Base-by-base conservation (phyloP, 2,888 invertebrate species). In the Ennomos quercinarius region DNA sequence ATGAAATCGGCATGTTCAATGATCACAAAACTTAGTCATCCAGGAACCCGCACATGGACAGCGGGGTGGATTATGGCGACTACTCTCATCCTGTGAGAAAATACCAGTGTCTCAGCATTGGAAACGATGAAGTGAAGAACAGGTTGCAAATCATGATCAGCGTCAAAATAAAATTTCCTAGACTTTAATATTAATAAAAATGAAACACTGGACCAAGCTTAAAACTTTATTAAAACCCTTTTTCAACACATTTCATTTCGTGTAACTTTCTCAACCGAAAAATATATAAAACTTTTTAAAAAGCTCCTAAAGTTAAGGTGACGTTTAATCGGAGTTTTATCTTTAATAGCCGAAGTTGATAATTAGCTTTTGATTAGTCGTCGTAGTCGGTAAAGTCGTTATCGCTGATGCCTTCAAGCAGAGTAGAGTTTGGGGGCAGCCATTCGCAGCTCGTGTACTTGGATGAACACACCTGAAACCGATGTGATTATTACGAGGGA, bases 391-490 rank as follows among this genome's bases (percentile, higher is more conserved):
- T 66, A 47, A 67, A 68, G 35, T 74, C 68, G 64, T 79, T 68
- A 59, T 76, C 84, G 50, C 74, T 74, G 40, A 78, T 77, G 46
- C 81, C 78, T 58, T 87, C 89, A 45, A 77, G 83, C 41, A 95
- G 93, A 0, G 87, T 85, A 3, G 94, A 94, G 43, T 95, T 96
- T 84, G 93, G 95, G 44, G 95, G 95, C 41, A 84, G 87, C 67
- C 95, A 95, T 68, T 86, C 86, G 49, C 86, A 86, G 68, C 84
- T 85, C 4, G 85, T 84, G 66, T 80, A 77, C 51, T 81, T 68
- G 1, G 86, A 86, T 1, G 86, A 86, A 63, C 86, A 86, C 9
- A 81, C 72, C 86, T 86, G 78, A 38, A 73, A 77, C 53, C 57
- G 55, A 63, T 56, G 59, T 52, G 53, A 41, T 58, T 66, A 66